A percentile compares a stretch with the other conserved stretches of the same genome.
Conservation (phyloP, 2,888 invertebrate species). For the Muschampia plurimacula region DNA sequence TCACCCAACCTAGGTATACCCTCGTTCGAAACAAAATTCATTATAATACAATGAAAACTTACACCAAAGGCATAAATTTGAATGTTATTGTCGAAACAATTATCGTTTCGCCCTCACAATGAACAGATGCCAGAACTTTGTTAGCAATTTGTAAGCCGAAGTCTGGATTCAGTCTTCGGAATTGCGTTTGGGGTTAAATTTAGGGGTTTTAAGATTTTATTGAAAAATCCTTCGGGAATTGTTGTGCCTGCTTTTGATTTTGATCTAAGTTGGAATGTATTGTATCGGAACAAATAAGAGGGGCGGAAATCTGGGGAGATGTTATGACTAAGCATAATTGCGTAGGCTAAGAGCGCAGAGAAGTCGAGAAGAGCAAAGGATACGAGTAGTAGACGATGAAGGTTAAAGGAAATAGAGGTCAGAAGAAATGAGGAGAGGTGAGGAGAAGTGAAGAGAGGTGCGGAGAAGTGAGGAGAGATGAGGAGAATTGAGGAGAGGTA, state of each 20-base stretch:
- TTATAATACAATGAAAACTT: conserved; percentile 11
- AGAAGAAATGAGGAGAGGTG: too few relatives aligned
- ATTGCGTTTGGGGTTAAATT: conserved; percentile 16
- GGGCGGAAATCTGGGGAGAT: too few relatives aligned
- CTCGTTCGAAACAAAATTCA: not conserved
- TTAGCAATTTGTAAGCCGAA: conserved; percentile 28
- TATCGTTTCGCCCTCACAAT: conserved; percentile 11
- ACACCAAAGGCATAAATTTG: conserved; percentile 26
- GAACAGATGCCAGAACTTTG: conserved; percentile 26
- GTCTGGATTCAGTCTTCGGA: conserved; percentile 22
- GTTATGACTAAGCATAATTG: too few relatives aligned
- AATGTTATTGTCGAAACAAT: conserved; percentile 29
- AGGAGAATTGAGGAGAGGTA: too few relatives aligned
- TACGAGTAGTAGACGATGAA: too few relatives aligned
- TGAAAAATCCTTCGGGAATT: not conserved
- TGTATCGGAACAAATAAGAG: too few relatives aligned
- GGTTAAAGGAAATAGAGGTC: too few relatives aligned
- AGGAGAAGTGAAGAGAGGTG: too few relatives aligned
- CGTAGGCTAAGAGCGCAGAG: too few relatives aligned
- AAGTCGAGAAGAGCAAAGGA: too few relatives aligned
- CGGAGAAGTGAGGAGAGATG: too few relatives aligned
- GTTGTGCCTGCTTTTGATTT: not conserved
- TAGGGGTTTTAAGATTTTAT: not conserved
- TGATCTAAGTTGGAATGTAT: too few relatives aligned
- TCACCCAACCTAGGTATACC: not conserved